Conservation (phyloP, 2,888 invertebrate species). For the Stratiomys singularior region DNA sequence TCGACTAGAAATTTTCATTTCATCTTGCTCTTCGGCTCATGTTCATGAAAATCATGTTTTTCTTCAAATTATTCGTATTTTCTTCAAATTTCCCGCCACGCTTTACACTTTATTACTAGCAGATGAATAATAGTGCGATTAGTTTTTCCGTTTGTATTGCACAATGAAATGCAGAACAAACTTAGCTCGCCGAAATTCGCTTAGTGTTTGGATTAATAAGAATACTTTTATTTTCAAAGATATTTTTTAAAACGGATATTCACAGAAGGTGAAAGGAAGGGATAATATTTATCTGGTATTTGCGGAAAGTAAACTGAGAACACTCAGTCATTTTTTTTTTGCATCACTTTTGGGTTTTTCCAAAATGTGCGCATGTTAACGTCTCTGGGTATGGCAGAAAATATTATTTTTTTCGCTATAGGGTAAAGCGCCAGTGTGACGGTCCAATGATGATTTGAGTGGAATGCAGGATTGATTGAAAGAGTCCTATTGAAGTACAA, state of each 20-base stretch:
- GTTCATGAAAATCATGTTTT: neutral
- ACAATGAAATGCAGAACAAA: too few relatives aligned
- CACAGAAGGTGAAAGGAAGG: neutral
- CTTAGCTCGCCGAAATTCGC: too few relatives aligned
- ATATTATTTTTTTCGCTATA: too few relatives aligned
- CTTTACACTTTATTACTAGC: neutral
- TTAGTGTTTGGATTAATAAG: neutral
- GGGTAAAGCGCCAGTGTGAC: too few relatives aligned
- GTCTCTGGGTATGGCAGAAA: neutral
- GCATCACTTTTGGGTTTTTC: neutral
- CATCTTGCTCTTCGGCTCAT: neutral
- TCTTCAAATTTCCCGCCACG: slow-evolving; percentile 3
- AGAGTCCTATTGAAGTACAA: too few relatives aligned
- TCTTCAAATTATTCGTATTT: neutral
- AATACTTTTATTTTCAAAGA: neutral
- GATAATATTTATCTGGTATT: neutral
- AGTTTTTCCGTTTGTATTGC: too few relatives aligned
- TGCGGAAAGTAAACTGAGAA: neutral
- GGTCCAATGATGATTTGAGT: too few relatives aligned
- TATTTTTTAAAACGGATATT: neutral
- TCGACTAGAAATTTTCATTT: neutral
- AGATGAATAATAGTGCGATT: neutral
- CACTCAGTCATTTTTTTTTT: neutral
- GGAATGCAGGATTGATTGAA: too few relatives aligned
- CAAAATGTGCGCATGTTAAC: neutral